phyloP scores from a whole-genome alignment of 2,113 vertebrate genomes.

The Syngnathus scovelli region DNA sequence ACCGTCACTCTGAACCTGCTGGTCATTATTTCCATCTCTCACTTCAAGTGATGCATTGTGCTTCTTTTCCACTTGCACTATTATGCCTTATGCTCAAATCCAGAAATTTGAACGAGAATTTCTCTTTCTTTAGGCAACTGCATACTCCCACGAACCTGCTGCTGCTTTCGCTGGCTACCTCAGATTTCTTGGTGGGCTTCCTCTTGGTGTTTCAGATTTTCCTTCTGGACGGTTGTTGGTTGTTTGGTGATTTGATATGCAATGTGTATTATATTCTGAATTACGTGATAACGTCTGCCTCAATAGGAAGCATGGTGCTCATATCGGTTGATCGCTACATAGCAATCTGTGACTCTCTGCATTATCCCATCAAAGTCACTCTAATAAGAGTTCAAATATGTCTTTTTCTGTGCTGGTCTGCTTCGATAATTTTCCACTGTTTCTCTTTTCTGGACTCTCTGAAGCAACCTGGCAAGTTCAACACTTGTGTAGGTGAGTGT shows the following conservation, averaged over 20 bases:
- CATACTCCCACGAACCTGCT: slow-evolving; percentile 61
- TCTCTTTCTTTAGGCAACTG: slow-evolving; percentile 46
- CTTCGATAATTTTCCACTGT: not conserved
- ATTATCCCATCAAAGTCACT: slow-evolving; percentile 22
- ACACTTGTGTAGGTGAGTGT: slow-evolving; percentile 30
- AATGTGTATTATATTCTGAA: not conserved
- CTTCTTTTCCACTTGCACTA: not conserved
- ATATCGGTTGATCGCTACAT: slow-evolving; percentile 34
- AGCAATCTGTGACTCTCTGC: slow-evolving; percentile 35
- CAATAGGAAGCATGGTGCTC: slow-evolving; percentile 31
- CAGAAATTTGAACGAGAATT: not conserved
- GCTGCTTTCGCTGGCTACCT: slow-evolving; percentile 40
- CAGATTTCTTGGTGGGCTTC: slow-evolving; percentile 18
- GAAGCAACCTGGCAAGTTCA: not conserved
- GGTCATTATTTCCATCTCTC: slow-evolving; percentile 30
- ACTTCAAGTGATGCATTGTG: slow-evolving; percentile 17
- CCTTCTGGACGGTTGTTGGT: slow-evolving; percentile 16
- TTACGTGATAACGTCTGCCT: not conserved
- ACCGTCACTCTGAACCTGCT: slow-evolving; percentile 26
- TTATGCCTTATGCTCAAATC: not conserved
- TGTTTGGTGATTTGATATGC: slow-evolving; percentile 10
- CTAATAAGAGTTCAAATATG: not conserved
- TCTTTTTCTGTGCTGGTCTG: slow-evolving; percentile 19
- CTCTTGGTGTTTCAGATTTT: slow-evolving; percentile 6
- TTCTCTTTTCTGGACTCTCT: not conserved